Evolutionary conservation across 2,888 invertebrate species (phyloP).

Genomic region (Heteromurus nitidus): DNA sequence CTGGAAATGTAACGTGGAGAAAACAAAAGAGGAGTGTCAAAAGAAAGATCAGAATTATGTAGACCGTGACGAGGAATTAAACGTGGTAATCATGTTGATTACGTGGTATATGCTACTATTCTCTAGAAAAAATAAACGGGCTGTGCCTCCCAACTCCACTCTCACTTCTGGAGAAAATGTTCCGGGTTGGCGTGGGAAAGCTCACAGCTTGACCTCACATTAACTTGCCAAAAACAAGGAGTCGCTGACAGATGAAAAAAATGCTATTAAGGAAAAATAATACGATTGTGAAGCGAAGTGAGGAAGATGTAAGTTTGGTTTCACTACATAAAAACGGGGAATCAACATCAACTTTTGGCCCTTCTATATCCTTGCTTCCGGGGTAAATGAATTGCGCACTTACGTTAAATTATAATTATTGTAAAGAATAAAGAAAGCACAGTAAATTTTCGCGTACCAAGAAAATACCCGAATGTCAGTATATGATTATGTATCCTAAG

Average conservation of each 20-base stretch:
- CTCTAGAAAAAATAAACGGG: conserved; percentile 12
- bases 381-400: too few relatives aligned
- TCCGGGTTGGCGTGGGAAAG: conserved; percentile 59
- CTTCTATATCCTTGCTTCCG: too few relatives aligned
- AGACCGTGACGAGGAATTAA: conserved; percentile 63
- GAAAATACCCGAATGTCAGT: too few relatives aligned
- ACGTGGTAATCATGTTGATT: conserved; percentile 63
- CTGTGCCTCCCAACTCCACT: background rate
- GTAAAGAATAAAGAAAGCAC: too few relatives aligned
- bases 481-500: too few relatives aligned
- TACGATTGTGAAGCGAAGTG: conserved; percentile 53
- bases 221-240: conserved; percentile 59
- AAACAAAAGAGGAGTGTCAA: conserved; percentile 59
- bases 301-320: conserved; percentile 27
- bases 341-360: too few relatives aligned
- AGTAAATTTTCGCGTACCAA: too few relatives aligned
- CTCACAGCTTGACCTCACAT: conserved; percentile 62
- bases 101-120: conserved; percentile 40
- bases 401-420: too few relatives aligned
- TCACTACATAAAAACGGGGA: too few relatives aligned
- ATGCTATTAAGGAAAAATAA: conserved; percentile 56
- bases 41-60: conserved; percentile 61
- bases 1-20: conserved; percentile 38
- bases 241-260: conserved; percentile 52
- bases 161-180: conserved; percentile 30